Base-by-base conservation (phyloP, 2,797 vertebrate genomes). In the Hemibagrus guttatus region DNA sequence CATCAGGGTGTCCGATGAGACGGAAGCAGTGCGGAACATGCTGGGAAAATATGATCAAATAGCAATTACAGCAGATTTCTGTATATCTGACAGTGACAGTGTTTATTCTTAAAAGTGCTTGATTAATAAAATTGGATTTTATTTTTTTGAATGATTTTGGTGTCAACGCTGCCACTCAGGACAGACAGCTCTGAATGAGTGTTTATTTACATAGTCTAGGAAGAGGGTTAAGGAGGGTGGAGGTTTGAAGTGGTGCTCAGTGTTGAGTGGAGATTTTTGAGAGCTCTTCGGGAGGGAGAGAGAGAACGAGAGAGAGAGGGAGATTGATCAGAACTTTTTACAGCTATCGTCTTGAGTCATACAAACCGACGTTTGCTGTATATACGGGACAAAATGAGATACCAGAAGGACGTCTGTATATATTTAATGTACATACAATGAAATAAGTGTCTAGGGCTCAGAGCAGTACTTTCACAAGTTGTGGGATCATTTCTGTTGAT, bases 221-320 rank as follows among this genome's bases (percentile, higher is more conserved):
- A 49, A 66, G 63, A 68, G 42, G 61, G 21, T 23, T 13, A 82
- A 49, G 21, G n/a, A 49, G 21, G n/a, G 52, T 13, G 31, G 81
- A 68, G 42, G 35, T 9, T 17, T 46, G 26, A 82, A 82, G 81
- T 82, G 63, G 42, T 82, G 81, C 63, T 66, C 17, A 19, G 42
- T 49, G 26, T 54, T 49, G 46, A 82, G 80, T 66, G 80, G 80
- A 82, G 28, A 31, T 28, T 54, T 16, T 19, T 31, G 74, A 76
- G 49, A 56, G 52, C 16, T 28, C 8, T n/a, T 17, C 6, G 5
- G 4, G 74, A 54, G 74, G 11, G 49, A 52, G 46, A 17, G 46
- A 52, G 13, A 52, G 72, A 52, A 14, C 28, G 72, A 74, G 71
- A 74, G 72, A n/a, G 72, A 49, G 72, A 49, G 42, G 54, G 49